A percentile compares a stretch with the other conserved stretches of the same genome.
Conservation (phyloP, 2,797 vertebrate genomes). For the Poeciliopsis infans region DNA sequence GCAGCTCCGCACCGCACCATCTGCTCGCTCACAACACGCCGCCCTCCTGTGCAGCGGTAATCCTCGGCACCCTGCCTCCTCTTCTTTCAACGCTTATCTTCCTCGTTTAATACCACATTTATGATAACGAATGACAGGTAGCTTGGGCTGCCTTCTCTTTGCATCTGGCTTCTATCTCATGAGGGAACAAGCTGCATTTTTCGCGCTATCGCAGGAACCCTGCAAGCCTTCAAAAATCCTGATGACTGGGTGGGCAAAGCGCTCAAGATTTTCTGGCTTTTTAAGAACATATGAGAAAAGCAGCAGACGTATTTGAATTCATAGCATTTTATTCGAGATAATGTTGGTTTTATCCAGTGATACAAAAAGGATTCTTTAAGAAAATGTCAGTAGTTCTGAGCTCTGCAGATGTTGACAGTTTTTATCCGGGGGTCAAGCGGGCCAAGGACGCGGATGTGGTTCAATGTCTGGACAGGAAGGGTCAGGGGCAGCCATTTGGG, state of each 20-base stretch:
- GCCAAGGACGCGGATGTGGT: conserved; percentile 57
- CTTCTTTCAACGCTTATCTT: conserved; percentile 78
- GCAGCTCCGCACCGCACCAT: conserved; percentile 55
- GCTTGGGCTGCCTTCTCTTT: conserved; percentile 57
- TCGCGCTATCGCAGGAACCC: conserved; percentile 43
- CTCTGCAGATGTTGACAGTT: conserved; percentile 38
- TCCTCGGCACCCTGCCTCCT: conserved; percentile 69
- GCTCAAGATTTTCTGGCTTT: conserved; percentile 54
- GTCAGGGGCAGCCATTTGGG: conserved; percentile 53
- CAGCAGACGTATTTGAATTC: conserved; percentile 18
- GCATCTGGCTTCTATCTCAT: conserved; percentile 69
- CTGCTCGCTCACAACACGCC: conserved; percentile 70
- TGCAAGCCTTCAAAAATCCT: conserved; percentile 58
- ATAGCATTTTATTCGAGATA: not conserved
- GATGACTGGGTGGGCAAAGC: conserved; percentile 55
- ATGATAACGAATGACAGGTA: conserved; percentile 80
- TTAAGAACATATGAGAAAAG: conserved; percentile 46
- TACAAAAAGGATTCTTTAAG: conserved; percentile 41
- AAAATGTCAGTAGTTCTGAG: conserved; percentile 35
- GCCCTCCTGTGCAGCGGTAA: conserved; percentile 66
- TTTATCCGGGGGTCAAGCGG: conserved; percentile 51
- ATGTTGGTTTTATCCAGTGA: conserved; percentile 15
- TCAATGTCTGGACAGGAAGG: conserved; percentile 74
- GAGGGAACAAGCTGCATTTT: conserved; percentile 74
- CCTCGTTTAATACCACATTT: conserved; percentile 76